These are phyloP conservation scores for Dicentrarchus labrax DNA, from an alignment of 2,113 vertebrate species.

Conservation along the genomic window DNA sequence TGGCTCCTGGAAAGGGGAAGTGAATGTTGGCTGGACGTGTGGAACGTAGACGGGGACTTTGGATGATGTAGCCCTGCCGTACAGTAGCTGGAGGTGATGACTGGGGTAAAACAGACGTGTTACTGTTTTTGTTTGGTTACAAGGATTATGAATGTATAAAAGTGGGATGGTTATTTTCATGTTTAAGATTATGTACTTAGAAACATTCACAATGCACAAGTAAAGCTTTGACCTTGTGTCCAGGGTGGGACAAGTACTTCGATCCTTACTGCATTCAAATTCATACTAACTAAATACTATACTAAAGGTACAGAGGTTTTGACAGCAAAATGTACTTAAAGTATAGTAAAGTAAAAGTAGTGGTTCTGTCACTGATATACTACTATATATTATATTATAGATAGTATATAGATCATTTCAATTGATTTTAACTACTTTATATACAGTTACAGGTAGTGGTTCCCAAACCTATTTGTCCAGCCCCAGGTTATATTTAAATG, in stretches of 20 bases:
- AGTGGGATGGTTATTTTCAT: background rate
- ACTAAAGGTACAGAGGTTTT: too few species aligned
- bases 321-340: too few species aligned
- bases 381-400: too few species aligned
- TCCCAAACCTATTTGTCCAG: too few species aligned
- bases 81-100: slow-evolving; percentile 34
- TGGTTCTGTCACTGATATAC: too few species aligned
- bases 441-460: too few species aligned
- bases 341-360: too few species aligned
- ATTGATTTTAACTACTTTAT: too few species aligned
- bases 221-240: background rate
- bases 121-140: slow-evolving; percentile 16
- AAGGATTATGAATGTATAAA: background rate
- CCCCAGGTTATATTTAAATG: background rate
- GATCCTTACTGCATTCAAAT: background rate
- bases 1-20: slow-evolving; percentile 72
- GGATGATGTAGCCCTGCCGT: slow-evolving; percentile 47
- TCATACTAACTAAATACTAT: too few species aligned
- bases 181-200: background rate
- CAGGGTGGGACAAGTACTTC: background rate
- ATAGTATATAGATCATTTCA: too few species aligned
- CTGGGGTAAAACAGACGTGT: background rate
- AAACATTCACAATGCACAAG: background rate
- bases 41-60: slow-evolving; percentile 48
- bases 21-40: slow-evolving; percentile 62